Evolutionary conservation across 2,888 invertebrate genomes (phyloP), one percentile per base, ranked within the genome.

Genomic region (Sarcophaga subvicina): DNA sequence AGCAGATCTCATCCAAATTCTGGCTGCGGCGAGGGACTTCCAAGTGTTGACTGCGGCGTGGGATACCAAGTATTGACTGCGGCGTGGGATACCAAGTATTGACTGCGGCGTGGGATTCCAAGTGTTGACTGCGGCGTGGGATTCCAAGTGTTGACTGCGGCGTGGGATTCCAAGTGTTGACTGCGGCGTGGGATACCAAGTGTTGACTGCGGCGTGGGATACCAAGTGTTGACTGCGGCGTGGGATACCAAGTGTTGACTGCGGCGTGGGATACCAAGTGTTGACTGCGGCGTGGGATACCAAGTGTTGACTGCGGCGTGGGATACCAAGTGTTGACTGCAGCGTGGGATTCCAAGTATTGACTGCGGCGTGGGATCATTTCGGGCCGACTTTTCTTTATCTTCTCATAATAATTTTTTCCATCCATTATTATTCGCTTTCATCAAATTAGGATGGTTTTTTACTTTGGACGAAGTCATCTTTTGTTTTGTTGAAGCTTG

Each of bases 201-300:
- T 37, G 2, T 84, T 79, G 90, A 90, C 89, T 20, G 90, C 91
- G 17, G 91, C 91, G 91, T 14, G 90, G 91, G 91, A 91, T 78
- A n/a, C 69, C 70, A 88, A 80, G 80, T 37, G 83, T 67, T 81
- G 86, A 88, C 90, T 6, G 90, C 90, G 27, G 89, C 90, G 90
- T 12, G 89, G 90, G 90, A 90, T 11, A 54, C 85, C 70, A 87
- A 81, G 83, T 14, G 3, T 54, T 80, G 90, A 90, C 90, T 8
- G 90, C 90, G 59, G 90, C 90, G 90, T 11, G 88, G 90, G 90
- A 89, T 20, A 45, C 78, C 71, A 86, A 78, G 83, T 8, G 0
- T 75, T 80, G 86, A 88, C 85, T n/a, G 83, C 88, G 25, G 83
- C 88, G 86, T 25, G 88, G 87, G 86, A 88, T 45, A 66, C 77